A percentile compares a stretch with the other conserved stretches of the same genome.
These are phyloP conservation scores for Tetranychus piercei DNA, from an alignment of 2,888 invertebrate species.

Conservation along the genomic window DNA sequence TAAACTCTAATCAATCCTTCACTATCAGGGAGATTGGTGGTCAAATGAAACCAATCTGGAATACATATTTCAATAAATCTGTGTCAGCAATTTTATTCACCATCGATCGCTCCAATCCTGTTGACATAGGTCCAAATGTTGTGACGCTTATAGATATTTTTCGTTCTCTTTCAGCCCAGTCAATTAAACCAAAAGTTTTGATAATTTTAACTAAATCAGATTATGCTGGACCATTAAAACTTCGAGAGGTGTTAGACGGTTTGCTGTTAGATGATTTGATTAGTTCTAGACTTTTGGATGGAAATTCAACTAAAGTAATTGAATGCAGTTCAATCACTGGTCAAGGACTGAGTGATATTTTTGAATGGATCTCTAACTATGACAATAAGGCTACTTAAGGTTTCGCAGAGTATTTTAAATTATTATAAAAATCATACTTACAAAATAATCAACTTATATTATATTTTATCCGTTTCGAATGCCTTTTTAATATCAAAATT, in stretches of 20 bases:
- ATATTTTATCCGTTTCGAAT: no score
- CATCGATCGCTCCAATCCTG: background rate
- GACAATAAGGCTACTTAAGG: no score
- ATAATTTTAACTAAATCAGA: background rate
- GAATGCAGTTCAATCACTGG: background rate
- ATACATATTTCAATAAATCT: background rate
- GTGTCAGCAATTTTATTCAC: background rate
- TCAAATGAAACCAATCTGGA: background rate
- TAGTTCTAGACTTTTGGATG: background rate
- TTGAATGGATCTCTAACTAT: background rate
- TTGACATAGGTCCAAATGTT: background rate
- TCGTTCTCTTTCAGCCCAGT: background rate
- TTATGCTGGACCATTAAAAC: background rate
- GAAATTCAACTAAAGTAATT: background rate
- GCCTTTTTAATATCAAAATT: no score
- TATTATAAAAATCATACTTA: no score
- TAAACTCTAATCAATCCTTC: background rate
- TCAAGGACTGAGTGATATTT: background rate
- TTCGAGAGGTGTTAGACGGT: background rate
- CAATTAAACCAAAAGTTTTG: background rate
- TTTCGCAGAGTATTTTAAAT: no score
- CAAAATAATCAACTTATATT: no score
- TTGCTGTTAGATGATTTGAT: background rate
- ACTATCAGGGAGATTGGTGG: background rate
- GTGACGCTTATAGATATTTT: background rate